Percentiles rank a stretch among this genome's conserved stretches.
Evolutionary conservation across 2,888 invertebrate genomes (phyloP).

Genomic region (Zelleria hepariella): DNA sequence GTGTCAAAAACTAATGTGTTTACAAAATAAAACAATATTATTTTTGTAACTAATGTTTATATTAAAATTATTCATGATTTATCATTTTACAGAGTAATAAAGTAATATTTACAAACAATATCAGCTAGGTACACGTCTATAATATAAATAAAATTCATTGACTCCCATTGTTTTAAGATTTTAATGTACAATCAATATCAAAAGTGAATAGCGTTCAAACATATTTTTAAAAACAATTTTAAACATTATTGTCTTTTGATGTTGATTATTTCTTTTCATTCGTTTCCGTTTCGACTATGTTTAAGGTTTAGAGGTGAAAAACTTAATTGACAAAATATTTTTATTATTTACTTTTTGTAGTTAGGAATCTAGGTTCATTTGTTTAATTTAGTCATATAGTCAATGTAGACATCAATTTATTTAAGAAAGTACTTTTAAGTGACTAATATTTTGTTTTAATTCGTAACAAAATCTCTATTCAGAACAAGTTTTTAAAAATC

Average conservation of each 20-base stretch:
- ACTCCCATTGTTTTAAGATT: slow-evolving; percentile 55
- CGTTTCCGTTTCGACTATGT: not conserved
- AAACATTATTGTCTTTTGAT: not conserved
- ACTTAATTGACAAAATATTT: not conserved
- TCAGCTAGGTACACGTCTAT: slow-evolving; percentile 63
- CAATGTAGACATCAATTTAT: not conserved
- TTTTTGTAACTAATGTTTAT: slow-evolving; percentile 66
- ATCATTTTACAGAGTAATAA: slow-evolving; percentile 65
- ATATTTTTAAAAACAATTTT: not conserved
- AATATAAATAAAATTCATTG: slow-evolving; percentile 69
- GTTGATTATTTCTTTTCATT: not conserved
- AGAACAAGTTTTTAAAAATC: slow-evolving; percentile 33
- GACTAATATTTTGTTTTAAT: slow-evolving; percentile 41
- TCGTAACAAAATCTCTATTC: slow-evolving; percentile 36
- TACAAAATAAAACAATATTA: slow-evolving; percentile 57
- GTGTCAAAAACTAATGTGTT: too few relatives aligned
- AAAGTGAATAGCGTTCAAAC: not conserved
- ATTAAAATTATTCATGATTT: slow-evolving; percentile 70
- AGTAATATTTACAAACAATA: slow-evolving; percentile 66
- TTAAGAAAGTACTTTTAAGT: slow-evolving; percentile 28
- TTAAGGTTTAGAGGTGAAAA: not conserved
- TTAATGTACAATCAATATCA: slow-evolving; percentile 53
- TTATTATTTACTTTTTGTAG: too few relatives aligned
- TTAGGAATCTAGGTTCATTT: too few relatives aligned
- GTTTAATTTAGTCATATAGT: too few relatives aligned